Evolutionary conservation across 1,140 invertebrate genomes (phyloP).

Genomic region (Zaprionus inermis): DNA sequence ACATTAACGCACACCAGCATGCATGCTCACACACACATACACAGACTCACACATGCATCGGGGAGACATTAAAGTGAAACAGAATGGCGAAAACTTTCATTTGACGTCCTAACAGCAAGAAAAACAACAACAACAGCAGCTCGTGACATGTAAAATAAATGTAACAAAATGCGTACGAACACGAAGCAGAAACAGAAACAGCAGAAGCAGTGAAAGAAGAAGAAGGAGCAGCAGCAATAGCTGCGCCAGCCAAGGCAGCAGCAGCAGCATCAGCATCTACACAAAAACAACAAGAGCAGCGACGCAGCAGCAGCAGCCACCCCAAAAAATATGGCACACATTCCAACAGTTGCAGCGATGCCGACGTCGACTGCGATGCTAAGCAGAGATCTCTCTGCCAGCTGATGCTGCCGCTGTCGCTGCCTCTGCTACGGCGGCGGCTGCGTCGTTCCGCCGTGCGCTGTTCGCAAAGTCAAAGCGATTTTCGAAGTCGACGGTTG

Average conservation of each 20-base stretch:
- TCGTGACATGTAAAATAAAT: slow-evolving; percentile 62
- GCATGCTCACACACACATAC: slow-evolving; percentile 31
- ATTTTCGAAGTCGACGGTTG: slow-evolving; percentile 83
- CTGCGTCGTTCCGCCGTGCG: slow-evolving; percentile 8
- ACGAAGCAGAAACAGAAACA: slow-evolving; percentile 34
- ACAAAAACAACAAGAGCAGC: slow-evolving; percentile 58
- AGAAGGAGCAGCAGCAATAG: slow-evolving; percentile 16
- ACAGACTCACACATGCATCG: slow-evolving; percentile 55
- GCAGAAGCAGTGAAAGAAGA: background rate
- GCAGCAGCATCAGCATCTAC: slow-evolving; percentile 21
- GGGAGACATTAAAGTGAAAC: slow-evolving; percentile 73
- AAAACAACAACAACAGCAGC: slow-evolving; percentile 36
- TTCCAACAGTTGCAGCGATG: slow-evolving; percentile 78
- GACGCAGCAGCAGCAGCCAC: slow-evolving; percentile 47
- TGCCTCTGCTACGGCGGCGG: slow-evolving; percentile 39
- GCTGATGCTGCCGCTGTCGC: slow-evolving; percentile 24
- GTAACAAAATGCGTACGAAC: slow-evolving; percentile 63
- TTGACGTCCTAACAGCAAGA: slow-evolving; percentile 53
- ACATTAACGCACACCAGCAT: slow-evolving; percentile 68
- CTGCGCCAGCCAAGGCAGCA: no score
- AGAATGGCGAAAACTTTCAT: slow-evolving; percentile 67
- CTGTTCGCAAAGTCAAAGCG: slow-evolving; percentile 76
- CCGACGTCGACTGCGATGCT: slow-evolving; percentile 35
- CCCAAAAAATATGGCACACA: slow-evolving; percentile 75
- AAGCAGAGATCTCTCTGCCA: slow-evolving; percentile 48